Evolutionary conservation across 2,113 vertebrate species (phyloP), one percentile per base, ranked within the genome.

Genomic region (Bos indicus): DNA sequence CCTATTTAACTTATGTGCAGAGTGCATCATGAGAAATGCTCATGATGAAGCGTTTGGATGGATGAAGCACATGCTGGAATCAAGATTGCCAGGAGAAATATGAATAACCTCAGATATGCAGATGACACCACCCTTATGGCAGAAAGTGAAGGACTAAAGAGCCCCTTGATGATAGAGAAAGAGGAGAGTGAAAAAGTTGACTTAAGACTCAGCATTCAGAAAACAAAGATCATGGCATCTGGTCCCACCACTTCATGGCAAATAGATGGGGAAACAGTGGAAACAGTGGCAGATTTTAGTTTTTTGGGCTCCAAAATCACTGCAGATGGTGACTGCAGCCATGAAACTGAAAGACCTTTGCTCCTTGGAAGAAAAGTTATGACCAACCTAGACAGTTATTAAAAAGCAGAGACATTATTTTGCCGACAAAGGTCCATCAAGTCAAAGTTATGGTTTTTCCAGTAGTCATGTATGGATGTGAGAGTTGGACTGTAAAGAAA

Each of bases 221-320:
- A 67, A 67, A 67, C 16, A 3, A 67, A 36, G 64, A 67, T 21
- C 64, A 21, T 67, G 64, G 4, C 64, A 36, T 67, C 64, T 0
- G 1, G 33, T 67, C 64, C 64, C 17, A 67, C 19, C 33, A 67
- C 4, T 67, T 36, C 4, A 67, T 36, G 33, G 62, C 16, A 9
- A n/a, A 67, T 67, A 67, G 62, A 67, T 67, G 33, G 8, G 16
- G 33, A n/a, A 67, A 67, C 16, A n/a, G 7, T 67, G 33, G 62
- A 67, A 67, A 64, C 33, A n/a, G 33, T 64, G 33, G 17, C 33
- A 19, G 33, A n/a, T 33, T 67, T n/a, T 67, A n/a, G n/a, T 67
- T 67, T n/a, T 2, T 0, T 0, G 62, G 7, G 16, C 33, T 67
- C 33, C 33, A n/a, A n/a, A 67, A 67, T 67, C 33, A n/a, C 62